phyloP scores from a whole-genome alignment of 2,113 vertebrate species.

The Platysteira castanea region DNA sequence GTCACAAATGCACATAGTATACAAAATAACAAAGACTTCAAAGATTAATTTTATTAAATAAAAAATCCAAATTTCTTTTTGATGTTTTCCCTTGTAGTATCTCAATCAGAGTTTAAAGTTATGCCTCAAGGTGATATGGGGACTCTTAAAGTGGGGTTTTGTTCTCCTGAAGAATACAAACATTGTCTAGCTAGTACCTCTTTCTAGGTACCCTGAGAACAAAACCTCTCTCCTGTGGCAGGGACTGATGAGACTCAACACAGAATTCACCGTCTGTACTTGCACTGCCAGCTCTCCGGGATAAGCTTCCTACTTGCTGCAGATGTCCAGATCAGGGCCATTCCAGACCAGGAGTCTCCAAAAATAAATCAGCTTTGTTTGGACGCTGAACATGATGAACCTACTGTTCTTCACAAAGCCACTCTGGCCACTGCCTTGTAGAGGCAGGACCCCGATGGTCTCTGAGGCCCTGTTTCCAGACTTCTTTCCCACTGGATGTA shows the following conservation, averaged over 20 bases:
- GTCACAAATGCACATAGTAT: neutral
- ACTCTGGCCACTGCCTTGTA: accelerated
- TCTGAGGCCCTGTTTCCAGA: neutral
- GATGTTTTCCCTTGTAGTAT: neutral
- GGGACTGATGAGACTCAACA: accelerated
- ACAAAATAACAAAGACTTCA: neutral
- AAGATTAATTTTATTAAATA: neutral
- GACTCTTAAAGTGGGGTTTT: neutral
- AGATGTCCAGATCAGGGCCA: neutral
- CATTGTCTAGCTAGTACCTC: neutral
- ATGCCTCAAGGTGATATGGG: neutral
- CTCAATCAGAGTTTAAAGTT: neutral
- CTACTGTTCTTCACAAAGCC: neutral
- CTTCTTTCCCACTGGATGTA: neutral
- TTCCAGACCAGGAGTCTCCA: neutral
- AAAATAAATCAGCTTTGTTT: neutral
- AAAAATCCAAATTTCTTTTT: neutral
- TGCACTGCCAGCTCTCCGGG: accelerated
- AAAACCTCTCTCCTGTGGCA: neutral
- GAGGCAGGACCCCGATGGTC: too few relatives aligned
- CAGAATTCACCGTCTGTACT: neutral
- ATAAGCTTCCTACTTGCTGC: neutral
- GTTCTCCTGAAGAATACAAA: neutral
- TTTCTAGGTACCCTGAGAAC: neutral
- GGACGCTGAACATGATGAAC: neutral